Conservation (phyloP, 2,888 invertebrate genomes). For the Dolomedes plantarius region DNA sequence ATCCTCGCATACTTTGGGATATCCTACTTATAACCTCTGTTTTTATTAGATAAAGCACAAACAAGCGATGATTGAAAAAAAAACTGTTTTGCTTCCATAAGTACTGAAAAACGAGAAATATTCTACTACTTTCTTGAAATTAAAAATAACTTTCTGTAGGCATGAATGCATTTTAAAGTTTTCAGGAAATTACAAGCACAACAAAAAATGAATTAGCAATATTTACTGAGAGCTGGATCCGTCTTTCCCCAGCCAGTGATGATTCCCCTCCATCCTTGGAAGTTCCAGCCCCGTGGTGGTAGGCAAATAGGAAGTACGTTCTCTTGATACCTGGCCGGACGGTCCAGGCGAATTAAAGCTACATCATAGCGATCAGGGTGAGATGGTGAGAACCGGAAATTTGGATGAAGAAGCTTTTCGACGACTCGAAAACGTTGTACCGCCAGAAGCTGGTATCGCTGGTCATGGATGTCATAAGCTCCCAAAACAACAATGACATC, state of each 20-base stretch:
- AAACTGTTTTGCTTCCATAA: too few species aligned
- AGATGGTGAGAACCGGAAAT: constrained; percentile 87
- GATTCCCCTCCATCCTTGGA: constrained; percentile 80
- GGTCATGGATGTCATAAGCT: constrained; percentile 86
- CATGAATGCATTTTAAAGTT: too few species aligned
- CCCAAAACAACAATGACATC: constrained; percentile 88
- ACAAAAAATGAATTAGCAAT: too few species aligned
- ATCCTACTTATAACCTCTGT: too few species aligned
- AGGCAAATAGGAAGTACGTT: constrained; percentile 89
- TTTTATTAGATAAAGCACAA: too few species aligned
- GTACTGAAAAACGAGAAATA: too few species aligned
- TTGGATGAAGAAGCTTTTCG: constrained; percentile 86
- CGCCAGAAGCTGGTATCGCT: constrained; percentile 82
- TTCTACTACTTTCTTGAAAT: too few species aligned
- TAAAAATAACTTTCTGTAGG: too few species aligned
- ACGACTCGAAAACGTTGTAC: constrained; percentile 84
- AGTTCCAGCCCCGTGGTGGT: constrained; percentile 79
- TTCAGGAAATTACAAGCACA: too few species aligned
- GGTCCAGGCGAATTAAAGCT: constrained; percentile 84
- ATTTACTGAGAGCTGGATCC: constrained; percentile 80
- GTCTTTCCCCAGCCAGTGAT: constrained; percentile 93
- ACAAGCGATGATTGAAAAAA: too few species aligned
- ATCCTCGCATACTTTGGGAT: too few species aligned
- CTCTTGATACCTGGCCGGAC: constrained; percentile 81
- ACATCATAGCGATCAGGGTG: constrained; percentile 85